Evolutionary conservation across 2,888 invertebrate species (phyloP), one percentile per base, ranked within the genome.

Genomic region (Nemapogon koenigi): DNA sequence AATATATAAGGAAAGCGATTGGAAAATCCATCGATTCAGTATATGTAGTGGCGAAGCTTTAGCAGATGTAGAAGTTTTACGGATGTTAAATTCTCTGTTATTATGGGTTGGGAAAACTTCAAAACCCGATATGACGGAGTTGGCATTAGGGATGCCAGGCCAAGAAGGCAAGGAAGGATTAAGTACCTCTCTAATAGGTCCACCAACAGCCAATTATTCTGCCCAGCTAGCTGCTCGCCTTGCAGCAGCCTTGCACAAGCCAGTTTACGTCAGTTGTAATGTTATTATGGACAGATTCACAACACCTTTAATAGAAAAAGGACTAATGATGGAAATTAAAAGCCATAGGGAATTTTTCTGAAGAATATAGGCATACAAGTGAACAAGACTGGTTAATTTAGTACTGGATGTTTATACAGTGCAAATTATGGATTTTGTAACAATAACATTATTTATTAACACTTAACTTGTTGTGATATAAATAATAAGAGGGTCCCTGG

Each of bases 21-120:
- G 75, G 75, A 49, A 47, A 13, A 48, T 65, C 14, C 64, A 58
- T 37, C 48, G 62, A 38, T 70, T 70, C 42, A 61, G 64, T 45
- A 59, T 71, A 44, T 57, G 61, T 54, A 58, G 59, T 41, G 57
- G 66, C 2, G 61, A 60, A 42, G 43, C 57, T 38, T 41, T 65
- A 41, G 62, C 66, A 32, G 53, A 52, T 37, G 60, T 50, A 18
- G 56, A 51, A 33, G 58, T 54, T 16, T 44, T 72, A 41, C 58
- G 57, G 15, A 58, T 62, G 52, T 44, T 51, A 26, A 62, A 56
- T 26, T 64, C 63, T 19, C 44, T 67, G 42, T 54, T 71, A 41
- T 43, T 72, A 49, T 73, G 73, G 73, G 37, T 66, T 22, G 67
- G 66, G 8, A 41, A 41, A 10, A 51, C 14, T 39, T 37, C 47